Evolutionary conservation across 2,797 vertebrate genomes (phyloP), one percentile per base, ranked within the genome.

Genomic region (Acomys russatus): DNA sequence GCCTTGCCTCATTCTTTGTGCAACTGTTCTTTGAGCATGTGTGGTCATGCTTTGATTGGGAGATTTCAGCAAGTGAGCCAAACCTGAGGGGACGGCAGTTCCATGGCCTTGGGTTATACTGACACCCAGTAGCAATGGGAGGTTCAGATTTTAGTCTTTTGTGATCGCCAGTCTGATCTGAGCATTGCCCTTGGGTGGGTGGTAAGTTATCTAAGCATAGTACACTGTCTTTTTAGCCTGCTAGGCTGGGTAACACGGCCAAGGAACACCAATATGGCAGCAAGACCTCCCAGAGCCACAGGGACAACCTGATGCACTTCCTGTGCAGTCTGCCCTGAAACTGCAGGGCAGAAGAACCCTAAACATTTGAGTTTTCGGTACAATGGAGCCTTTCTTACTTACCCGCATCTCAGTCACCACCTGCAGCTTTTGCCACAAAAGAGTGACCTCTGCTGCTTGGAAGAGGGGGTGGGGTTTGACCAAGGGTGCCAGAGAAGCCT

Each of bases 351-450:
- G 80, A 94, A 76, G 73, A 9, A 11, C 54, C 59, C n/a, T 38
- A 44, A 91, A 92, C 71, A 30, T 92, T 61, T 49, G 35, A 4
- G n/a, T 92, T 94, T 44, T 95, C 89, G 35, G 73, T 33, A 88
- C 71, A 90, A 90, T 82, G 63, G 85, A 92, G 73, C 77, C 94
- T 95, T 96, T 93, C 95, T 93, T 95, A 83, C 74, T 91, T 90
- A 63, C 2, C 94, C 56, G 38, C 38, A 3, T 87, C 84, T 92
- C 94, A 86, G 51, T 92, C 61, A 94, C 90, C 96, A 96, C 90
- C 88, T 88, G 88, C 78, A 88, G 77, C 93, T 91, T 94, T 95
- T 94, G 93, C 93, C 96, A 97, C 93, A 97, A 92, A 94, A 97
- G 87, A 59, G 74, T 95, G 94, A 96, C 90, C 94, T 97, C 96